Percentiles rank a stretch among this genome's conserved stretches.
phyloP scores from a whole-genome alignment of 2,113 vertebrate genomes.

The Aspidoscelis tigris region DNA sequence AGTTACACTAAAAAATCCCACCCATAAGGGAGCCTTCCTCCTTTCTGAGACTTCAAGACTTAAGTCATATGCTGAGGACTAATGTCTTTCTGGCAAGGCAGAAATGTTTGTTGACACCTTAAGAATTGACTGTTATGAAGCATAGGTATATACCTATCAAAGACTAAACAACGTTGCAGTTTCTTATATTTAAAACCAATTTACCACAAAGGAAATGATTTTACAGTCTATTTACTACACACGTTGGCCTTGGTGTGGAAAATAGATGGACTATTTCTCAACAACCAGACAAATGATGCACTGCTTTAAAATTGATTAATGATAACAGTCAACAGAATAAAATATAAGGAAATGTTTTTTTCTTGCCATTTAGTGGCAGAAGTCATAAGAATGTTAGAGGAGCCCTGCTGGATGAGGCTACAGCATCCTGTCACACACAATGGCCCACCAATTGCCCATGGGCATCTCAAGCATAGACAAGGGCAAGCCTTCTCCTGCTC shows the following conservation, averaged over 20 bases:
- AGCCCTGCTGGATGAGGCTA: too few relatives aligned
- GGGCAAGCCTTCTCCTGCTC: too few relatives aligned
- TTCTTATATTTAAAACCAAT: conserved; percentile 9
- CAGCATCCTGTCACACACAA: too few relatives aligned
- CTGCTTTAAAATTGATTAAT: conserved; percentile 18
- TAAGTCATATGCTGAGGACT: too few relatives aligned
- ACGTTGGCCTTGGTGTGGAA: neutral
- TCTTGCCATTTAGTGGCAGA: neutral
- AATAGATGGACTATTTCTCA: conserved; percentile 10
- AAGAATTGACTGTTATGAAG: conserved; percentile 10
- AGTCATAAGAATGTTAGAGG: neutral
- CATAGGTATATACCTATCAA: conserved; percentile 8
- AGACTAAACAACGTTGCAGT: neutral
- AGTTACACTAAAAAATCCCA: too few relatives aligned
- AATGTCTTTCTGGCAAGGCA: too few relatives aligned
- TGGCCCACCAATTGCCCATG: too few relatives aligned
- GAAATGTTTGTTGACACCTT: neutral
- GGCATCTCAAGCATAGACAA: too few relatives aligned
- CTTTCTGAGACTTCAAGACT: too few relatives aligned
- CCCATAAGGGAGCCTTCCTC: too few relatives aligned
- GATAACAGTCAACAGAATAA: conserved; percentile 4
- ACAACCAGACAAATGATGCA: neutral
- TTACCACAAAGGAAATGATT: conserved; percentile 27
- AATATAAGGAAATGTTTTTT: neutral
- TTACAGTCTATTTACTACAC: conserved; percentile 19